A percentile compares a stretch with the other conserved stretches of the same genome.
Conservation (phyloP, 2,113 vertebrate species). For the Kryptolebias marmoratus region DNA sequence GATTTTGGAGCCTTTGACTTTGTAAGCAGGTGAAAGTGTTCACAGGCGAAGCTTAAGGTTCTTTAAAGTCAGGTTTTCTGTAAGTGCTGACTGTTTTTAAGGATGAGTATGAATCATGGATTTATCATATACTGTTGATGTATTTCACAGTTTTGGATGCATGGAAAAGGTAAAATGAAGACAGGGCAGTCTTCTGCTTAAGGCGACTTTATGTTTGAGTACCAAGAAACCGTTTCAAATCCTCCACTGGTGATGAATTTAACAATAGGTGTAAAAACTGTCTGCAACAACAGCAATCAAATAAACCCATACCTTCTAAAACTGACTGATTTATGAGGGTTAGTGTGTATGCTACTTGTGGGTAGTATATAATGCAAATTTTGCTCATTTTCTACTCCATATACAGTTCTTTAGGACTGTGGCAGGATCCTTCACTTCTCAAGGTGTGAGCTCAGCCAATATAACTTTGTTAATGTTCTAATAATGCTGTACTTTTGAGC, state of each 20-base stretch:
- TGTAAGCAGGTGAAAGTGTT: background rate
- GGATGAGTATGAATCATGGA: background rate
- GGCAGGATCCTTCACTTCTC: conserved; percentile 4
- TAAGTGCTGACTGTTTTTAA: too few species aligned
- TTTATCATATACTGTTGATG: conserved; percentile 11
- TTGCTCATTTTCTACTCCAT: background rate
- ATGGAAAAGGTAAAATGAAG: background rate
- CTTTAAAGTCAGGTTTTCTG: background rate
- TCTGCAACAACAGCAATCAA: too few species aligned
- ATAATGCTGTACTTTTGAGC: conserved; percentile 34
- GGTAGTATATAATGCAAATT: background rate
- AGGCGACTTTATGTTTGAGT: background rate
- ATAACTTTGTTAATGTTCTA: conserved; percentile 36
- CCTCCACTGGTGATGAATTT: conserved; percentile 29
- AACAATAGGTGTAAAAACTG: background rate
- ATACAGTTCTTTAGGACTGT: background rate
- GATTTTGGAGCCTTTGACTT: background rate
- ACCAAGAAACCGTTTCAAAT: conserved; percentile 1
- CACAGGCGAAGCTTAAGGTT: background rate
- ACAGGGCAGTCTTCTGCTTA: background rate
- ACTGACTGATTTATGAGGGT: too few species aligned
- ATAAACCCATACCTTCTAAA: too few species aligned
- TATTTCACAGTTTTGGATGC: background rate
- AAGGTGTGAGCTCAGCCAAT: conserved; percentile 8
- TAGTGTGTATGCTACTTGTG: too few species aligned